These are phyloP conservation scores for Thoracochromis brauschi DNA, from an alignment of 2,113 vertebrate genomes.

Conservation along the genomic window DNA sequence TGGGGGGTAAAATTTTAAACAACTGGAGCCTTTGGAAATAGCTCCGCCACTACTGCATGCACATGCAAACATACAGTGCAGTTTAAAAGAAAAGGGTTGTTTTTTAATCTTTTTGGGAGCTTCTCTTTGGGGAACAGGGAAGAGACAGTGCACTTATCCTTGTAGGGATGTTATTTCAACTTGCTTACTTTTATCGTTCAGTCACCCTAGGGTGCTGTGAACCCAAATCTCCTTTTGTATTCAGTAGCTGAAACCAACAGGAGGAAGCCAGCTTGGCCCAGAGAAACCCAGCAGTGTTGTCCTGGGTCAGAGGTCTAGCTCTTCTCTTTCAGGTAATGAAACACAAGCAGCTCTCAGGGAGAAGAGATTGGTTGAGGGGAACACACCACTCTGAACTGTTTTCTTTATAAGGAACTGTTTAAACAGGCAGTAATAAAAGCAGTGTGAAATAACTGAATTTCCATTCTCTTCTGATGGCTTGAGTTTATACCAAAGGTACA, in stretches of 20 bases:
- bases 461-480: background rate
- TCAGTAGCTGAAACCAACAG: background rate
- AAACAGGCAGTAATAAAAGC: conserved; percentile 27
- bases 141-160: conserved; percentile 42
- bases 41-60: background rate
- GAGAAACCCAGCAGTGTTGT: conserved; percentile 49
- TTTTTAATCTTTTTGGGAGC: background rate
- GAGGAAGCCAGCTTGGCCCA: background rate
- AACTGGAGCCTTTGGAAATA: conserved; percentile 8
- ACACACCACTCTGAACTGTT: conserved; percentile 8
- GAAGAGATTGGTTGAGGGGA: conserved; percentile 11
- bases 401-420: conserved; percentile 32
- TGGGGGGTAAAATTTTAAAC: conserved; percentile 5
- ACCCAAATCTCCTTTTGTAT: conserved; percentile 25
- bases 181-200: conserved; percentile 7
- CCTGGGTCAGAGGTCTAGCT: conserved; percentile 43
- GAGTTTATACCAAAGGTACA: background rate
- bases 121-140: conserved; percentile 15
- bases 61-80: background rate
- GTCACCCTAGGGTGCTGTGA: conserved; percentile 51
- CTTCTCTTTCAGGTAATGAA: conserved; percentile 47
- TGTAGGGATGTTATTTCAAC: conserved; percentile 64
- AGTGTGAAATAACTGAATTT: background rate
- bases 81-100: background rate
- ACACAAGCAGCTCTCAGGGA: conserved; percentile 49